These are phyloP conservation scores for Branchellion lobata DNA, from an alignment of 2,888 invertebrate species.

Conservation along the genomic window DNA sequence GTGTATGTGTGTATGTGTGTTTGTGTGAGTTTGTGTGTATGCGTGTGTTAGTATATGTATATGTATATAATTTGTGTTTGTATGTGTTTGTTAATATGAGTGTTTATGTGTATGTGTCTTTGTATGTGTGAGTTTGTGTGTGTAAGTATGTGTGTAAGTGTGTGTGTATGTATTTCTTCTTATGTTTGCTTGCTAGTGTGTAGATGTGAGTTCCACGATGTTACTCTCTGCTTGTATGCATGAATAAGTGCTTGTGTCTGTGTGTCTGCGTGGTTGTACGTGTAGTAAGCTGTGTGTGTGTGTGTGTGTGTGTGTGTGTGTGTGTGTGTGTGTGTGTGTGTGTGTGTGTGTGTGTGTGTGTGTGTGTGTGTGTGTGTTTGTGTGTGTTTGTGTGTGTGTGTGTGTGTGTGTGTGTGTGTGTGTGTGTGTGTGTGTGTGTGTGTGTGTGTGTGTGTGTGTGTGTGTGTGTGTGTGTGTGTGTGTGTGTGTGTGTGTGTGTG, in stretches of 20 bases:
- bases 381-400: slow-evolving; percentile 1
- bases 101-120: not conserved
- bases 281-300: not conserved
- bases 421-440: slow-evolving; percentile 41
- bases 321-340: slow-evolving; percentile 24
- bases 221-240: not conserved
- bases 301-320: slow-evolving; percentile 14
- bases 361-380: slow-evolving; percentile 27
- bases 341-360: slow-evolving; percentile 28
- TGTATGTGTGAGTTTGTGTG: not conserved
- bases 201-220: not conserved
- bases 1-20: too few relatives aligned
- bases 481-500: slow-evolving; percentile 37
- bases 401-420: slow-evolving; percentile 20
- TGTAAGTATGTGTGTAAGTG: slow-evolving; percentile 5
- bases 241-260: not conserved
- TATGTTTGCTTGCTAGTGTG: too few relatives aligned
- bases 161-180: too few relatives aligned
- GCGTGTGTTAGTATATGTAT: too few relatives aligned
- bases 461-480: slow-evolving; percentile 40
- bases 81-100: too few relatives aligned
- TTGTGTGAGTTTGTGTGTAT: too few relatives aligned
- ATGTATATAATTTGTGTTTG: too few relatives aligned
- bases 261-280: slow-evolving; percentile 15
- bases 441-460: slow-evolving; percentile 39